These are phyloP conservation scores for Napeogenes inachia DNA, from an alignment of 2,888 invertebrate genomes.

Conservation along the genomic window DNA sequence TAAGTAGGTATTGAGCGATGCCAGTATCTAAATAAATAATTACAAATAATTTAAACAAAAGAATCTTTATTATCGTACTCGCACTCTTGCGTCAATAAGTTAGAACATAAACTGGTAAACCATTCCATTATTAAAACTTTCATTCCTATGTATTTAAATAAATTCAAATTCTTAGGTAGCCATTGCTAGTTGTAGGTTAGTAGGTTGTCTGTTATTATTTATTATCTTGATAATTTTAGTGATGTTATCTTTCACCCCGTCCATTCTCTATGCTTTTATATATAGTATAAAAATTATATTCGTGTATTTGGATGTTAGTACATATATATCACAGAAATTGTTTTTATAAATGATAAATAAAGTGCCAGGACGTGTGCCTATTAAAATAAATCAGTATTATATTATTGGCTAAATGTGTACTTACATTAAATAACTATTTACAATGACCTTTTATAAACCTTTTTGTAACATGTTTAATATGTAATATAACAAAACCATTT, in stretches of 20 bases:
- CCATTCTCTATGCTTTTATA: conserved; percentile 19
- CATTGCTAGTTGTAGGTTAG: conserved; percentile 5
- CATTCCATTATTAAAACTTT: conserved; percentile 20
- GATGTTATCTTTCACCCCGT: conserved; percentile 29
- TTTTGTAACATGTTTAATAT: background rate
- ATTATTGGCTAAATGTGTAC: conserved; percentile 17
- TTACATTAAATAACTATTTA: background rate
- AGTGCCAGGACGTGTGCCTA: conserved; percentile 35
- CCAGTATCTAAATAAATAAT: background rate
- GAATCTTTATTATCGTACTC: no score
- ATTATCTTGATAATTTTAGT: conserved; percentile 16
- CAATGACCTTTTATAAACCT: no score
- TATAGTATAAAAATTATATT: conserved; percentile 14
- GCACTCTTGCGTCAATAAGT: no score
- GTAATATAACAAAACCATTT: background rate
- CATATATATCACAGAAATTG: background rate
- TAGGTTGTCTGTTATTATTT: conserved; percentile 11
- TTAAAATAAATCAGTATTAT: conserved; percentile 42
- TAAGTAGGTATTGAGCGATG: background rate
- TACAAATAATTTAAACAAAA: no score
- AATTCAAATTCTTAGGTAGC: background rate
- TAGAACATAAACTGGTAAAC: conserved; percentile 1
- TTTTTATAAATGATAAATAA: conserved; percentile 12
- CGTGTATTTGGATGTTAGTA: background rate
- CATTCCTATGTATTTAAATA: conserved; percentile 19